Evolutionary conservation across 2,888 invertebrate species (phyloP), one percentile per base, ranked within the genome.

Genomic region (Andrena haemorrhoa): DNA sequence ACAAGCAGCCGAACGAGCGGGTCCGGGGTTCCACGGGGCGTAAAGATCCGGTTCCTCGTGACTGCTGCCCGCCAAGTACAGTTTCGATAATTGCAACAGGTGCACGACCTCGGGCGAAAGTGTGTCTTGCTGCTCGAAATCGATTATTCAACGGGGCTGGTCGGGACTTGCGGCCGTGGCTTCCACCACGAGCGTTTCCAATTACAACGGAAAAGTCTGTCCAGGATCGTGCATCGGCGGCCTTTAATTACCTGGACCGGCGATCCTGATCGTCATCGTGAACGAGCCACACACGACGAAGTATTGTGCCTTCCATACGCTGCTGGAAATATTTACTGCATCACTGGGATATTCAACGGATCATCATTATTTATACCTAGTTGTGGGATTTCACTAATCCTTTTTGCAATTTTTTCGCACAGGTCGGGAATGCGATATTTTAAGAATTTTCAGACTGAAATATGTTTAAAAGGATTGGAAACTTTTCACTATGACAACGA

Each of bases 51-150:
- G 41, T 35, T 26, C 16, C 60, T 12, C 10, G 16, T 16, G 35
- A 35, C 70, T 35, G 53, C 23, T 35, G 56, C 33, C 68, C 29
- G 12, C 41, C 35, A 56, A 58, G 58, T 70, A 70, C 41, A 58
- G 70, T 70, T 74, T 63, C 53, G 56, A 76, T 71, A 76, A 64
- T 56, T 70, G 64, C 53, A 64, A 64, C 70, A 71, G 63, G 70
- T 70, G 70, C 56, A 41, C 77, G 72, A 73, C 72, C 72, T 77
- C 65, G 47, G 51, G 72, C 79, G 75, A 79, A 74, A 79, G 74
- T 75, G 60, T 66, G 64, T 75, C 69, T 69, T 53, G 56, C 41
- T 41, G 41, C 58, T 69, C 49, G 79, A 75, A 66, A 79, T 75
- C 75, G 69, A 79, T 79, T 79, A 75, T 75, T 79, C 75, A 75